These are phyloP conservation scores for Paedocypris micromegethes DNA, from an alignment of 2,797 vertebrate genomes.

Conservation along the genomic window DNA sequence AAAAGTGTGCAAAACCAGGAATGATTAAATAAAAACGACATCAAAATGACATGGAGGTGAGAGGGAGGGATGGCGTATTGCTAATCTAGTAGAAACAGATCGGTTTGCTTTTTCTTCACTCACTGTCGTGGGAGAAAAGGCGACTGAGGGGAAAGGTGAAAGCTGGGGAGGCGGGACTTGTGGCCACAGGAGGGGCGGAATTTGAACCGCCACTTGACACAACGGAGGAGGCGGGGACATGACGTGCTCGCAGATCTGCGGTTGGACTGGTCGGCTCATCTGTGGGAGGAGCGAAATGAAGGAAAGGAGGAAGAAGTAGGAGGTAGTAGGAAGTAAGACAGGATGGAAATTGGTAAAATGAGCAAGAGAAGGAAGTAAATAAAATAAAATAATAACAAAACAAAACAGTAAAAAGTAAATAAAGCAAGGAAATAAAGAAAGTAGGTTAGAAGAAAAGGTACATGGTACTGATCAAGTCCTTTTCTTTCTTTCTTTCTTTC, in stretches of 20 bases:
- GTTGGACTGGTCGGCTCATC: conserved; percentile 95
- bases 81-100: not conserved
- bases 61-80: not conserved
- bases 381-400: conserved; percentile 21
- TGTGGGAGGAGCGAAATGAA: conserved; percentile 58
- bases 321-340: not conserved
- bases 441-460: no score
- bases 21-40: no score
- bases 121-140: conserved; percentile 95
- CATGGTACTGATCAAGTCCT: no score
- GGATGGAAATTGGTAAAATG: conserved; percentile 36
- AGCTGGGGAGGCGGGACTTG: conserved; percentile 84
- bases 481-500: not conserved
- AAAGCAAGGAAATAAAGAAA: no score
- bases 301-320: conserved; percentile 12
- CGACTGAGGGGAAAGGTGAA: conserved; percentile 86
- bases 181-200: conserved; percentile 77
- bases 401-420: conserved; percentile 1
- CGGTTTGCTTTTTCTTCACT: conserved; percentile 60
- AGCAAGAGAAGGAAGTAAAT: conserved; percentile 25
- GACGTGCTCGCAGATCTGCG: conserved; percentile 90
- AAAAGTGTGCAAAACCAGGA: no score
- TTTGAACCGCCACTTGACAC: conserved; percentile 93
- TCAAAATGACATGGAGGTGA: no score
- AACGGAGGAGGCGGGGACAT: conserved; percentile 91